Base-by-base conservation (phyloP, 1,140 invertebrate genomes). In the Drosophila virilis region DNA sequence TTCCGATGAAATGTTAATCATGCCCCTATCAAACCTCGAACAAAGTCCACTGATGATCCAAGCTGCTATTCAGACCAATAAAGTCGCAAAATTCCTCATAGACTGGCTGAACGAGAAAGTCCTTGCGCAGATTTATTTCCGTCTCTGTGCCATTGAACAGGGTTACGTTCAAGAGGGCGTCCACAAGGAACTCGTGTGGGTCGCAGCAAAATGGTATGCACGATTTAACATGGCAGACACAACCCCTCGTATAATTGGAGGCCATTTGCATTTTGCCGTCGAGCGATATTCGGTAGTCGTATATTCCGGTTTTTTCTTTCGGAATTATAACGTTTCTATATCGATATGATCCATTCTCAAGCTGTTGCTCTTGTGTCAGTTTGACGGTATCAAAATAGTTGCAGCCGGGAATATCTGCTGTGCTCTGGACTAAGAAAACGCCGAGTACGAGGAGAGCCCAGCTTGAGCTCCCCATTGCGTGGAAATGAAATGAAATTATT, bases 141-240 rank as follows among this genome's bases (percentile, higher is more conserved):
- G 61, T 9, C 7, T 37, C 13, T 0, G 8, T 67, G 5, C 60
- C 77, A 57, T 89, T 71, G 5, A 35, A 8, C 10, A 60, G 28
- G 1, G 77, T 79, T 0, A 84, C 45, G 12, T 75, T 66, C 3
- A 90, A 5, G 0, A 43, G 35, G 3, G 1, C 2, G 6, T 6
- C 1, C 42, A 61, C 28, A 9, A 68, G 45, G 9, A 38, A n/a
- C 2, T 42, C 13, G 8, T 55, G 46, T 0, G 51, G 59, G 22
- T 66, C 57, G 50, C 88, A 89, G n/a, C 88, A 89, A 13, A 90
- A 78, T 0, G 65, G 67, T 8, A 90, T 42, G 22, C 89, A 91
- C 1, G 51, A 8, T 35, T 55, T 81, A 1, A 75, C 1, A 2
- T 73, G 32, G 12, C 86, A 91, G 0, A 76, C 46, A 69, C 80